phyloP scores from a whole-genome alignment of 2,113 vertebrate genomes.

The Danio rerio region GRCz12tu NC_133181.1:45446501-45447000 shows the following conservation, averaged over 20 bases:
- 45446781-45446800: conserved; percentile 63
- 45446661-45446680: conserved; percentile 53
- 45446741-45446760: conserved; percentile 65
- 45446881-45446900: conserved; percentile 14
- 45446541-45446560: conserved; percentile 1
- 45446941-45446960: conserved; percentile 89
- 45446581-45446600: conserved; percentile 28
- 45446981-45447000: conserved; percentile 99
- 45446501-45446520: not conserved
- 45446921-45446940: conserved; percentile 26
- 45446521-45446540: not conserved
- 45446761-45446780: conserved; percentile 62
- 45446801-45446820: conserved; percentile 55
- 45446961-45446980: conserved; percentile 96
- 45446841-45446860: conserved; percentile 16
- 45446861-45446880: conserved; percentile 15
- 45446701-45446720: conserved; percentile 60
- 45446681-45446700: conserved; percentile 62
- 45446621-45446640: conserved; percentile 35
- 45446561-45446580: not conserved
- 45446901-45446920: conserved; percentile 6
- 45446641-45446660: conserved; percentile 41
- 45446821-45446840: conserved; percentile 39
- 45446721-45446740: conserved; percentile 68
- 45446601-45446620: conserved; percentile 29